A percentile compares a stretch with the other conserved stretches of the same genome.
phyloP scores from a whole-genome alignment of 2,888 invertebrate genomes.

The Helleia helle region DNA sequence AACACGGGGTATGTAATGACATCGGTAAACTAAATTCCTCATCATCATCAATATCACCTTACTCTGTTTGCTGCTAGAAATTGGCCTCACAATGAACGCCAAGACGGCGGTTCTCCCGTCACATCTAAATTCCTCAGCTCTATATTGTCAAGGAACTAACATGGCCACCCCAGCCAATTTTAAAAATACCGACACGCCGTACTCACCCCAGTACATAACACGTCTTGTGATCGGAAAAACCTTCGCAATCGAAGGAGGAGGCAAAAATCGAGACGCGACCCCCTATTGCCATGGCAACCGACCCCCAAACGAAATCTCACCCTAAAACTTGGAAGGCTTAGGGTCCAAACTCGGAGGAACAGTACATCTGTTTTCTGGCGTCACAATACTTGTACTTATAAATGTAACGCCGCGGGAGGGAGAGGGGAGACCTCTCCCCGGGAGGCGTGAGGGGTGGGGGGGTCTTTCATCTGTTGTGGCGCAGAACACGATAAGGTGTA shows the following conservation, averaged over 20 bases:
- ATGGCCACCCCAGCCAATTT: background rate
- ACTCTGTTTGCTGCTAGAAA: too few species aligned
- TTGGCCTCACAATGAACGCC: too few species aligned
- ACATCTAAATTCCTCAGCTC: too few species aligned
- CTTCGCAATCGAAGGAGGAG: slow-evolving; percentile 55
- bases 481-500: slow-evolving; percentile 56
- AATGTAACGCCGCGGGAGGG: slow-evolving; percentile 56
- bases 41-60: too few species aligned
- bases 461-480: slow-evolving; percentile 62
- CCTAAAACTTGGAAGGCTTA: slow-evolving; percentile 25
- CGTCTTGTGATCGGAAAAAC: slow-evolving; percentile 43
- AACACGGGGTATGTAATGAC: too few species aligned
- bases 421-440: slow-evolving; percentile 23
- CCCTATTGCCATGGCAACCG: slow-evolving; percentile 47
- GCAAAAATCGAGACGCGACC: slow-evolving; percentile 54
- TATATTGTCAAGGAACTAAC: too few species aligned
- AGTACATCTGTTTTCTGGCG: slow-evolving; percentile 9
- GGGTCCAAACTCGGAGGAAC: slow-evolving; percentile 21
- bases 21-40: too few species aligned
- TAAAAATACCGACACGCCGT: background rate
- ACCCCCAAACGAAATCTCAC: slow-evolving; percentile 27
- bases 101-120: too few species aligned
- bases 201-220: slow-evolving; percentile 22
- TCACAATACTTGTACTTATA: slow-evolving; percentile 61
- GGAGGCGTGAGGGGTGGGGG: slow-evolving; percentile 26